Evolutionary conservation across 2,797 vertebrate genomes (phyloP).

Genomic region (Acanthiza pusilla): DNA sequence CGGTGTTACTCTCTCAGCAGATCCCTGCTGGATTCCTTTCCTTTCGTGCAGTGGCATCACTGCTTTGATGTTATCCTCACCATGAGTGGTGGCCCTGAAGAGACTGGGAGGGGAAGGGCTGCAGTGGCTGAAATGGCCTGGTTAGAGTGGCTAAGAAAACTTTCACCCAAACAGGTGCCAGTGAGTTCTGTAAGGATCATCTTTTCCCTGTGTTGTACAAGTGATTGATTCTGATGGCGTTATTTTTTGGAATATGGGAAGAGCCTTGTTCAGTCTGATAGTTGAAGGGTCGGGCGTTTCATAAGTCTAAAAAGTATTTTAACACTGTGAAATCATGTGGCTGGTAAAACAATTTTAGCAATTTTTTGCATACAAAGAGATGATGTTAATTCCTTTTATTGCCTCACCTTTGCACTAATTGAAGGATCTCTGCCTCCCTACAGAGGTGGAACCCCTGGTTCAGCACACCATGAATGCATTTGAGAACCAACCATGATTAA

Average conservation of each 20-base stretch:
- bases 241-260: neutral
- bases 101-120: no score
- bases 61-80: no score
- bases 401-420: neutral
- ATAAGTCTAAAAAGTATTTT: neutral
- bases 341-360: neutral
- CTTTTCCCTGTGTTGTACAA: neutral
- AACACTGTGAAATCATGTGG: neutral
- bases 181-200: neutral
- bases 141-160: no score
- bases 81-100: no score
- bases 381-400: neutral
- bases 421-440: neutral
- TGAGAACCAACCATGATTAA: neutral
- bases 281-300: neutral
- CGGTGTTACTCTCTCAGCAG: no score
- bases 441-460: neutral
- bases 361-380: neutral
- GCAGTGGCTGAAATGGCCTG: no score
- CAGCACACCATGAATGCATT: neutral
- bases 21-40: no score
- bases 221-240: neutral
- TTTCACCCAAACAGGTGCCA: no score
- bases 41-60: no score
- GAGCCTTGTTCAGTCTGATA: neutral